These are phyloP conservation scores for Peromyscus leucopus DNA, from an alignment of 2,113 vertebrate species.

Conservation along the genomic window DNA sequence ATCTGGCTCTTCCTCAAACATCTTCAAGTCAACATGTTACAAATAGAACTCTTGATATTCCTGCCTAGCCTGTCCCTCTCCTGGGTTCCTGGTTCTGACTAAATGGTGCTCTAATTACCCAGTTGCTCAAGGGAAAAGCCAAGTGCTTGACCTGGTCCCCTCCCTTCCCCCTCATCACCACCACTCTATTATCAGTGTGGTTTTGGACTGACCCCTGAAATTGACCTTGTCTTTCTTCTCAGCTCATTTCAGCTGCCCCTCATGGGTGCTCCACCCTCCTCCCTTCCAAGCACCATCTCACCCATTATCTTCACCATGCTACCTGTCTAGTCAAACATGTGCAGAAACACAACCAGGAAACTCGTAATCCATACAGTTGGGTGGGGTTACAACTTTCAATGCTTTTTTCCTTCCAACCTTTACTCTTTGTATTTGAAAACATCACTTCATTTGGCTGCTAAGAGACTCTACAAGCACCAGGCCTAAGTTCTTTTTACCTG, in stretches of 20 bases:
- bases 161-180: neutral
- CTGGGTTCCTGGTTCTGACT: neutral
- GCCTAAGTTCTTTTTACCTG: neutral
- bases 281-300: neutral
- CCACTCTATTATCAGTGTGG: too few relatives aligned
- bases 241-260: neutral
- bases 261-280: neutral
- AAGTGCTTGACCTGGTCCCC: neutral
- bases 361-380: neutral
- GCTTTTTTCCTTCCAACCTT: neutral
- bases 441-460: neutral
- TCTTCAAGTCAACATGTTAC: neutral
- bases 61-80: neutral
- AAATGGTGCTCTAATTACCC: neutral
- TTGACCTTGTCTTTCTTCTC: neutral
- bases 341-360: neutral
- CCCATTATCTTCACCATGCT: too few relatives aligned
- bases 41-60: neutral
- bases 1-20: neutral
- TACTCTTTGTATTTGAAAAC: neutral
- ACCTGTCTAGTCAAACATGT: neutral
- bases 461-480: neutral
- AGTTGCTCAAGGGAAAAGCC: neutral
- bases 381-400: neutral
- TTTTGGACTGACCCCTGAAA: neutral